These are phyloP conservation scores for Peromyscus nudipes DNA, from an alignment of 2,797 vertebrate genomes.

Conservation along the genomic window DNA sequence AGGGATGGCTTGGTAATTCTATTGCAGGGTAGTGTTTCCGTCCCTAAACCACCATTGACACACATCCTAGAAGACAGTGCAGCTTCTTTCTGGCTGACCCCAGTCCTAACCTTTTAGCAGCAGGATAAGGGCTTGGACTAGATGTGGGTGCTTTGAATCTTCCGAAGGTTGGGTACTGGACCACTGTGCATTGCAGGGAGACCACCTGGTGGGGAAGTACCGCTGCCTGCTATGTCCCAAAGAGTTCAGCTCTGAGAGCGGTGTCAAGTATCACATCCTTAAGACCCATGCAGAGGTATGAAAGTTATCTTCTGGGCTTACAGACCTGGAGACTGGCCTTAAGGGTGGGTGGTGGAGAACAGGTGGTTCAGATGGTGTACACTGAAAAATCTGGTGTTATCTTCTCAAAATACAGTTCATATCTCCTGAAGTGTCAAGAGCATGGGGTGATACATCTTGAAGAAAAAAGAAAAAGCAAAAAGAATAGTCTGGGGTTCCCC, in stretches of 20 bases:
- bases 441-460: not conserved
- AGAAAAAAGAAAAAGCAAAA: not conserved
- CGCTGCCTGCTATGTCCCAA: constrained; percentile 97
- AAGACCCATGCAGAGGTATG: constrained; percentile 96
- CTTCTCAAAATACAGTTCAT: not conserved
- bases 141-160: not conserved
- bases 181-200: constrained; percentile 90
- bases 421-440: not conserved
- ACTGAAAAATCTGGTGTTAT: not conserved
- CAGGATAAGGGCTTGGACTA: not conserved
- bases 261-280: constrained; percentile 99
- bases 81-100: not conserved
- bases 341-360: not conserved
- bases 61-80: not conserved
- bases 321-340: not conserved
- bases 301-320: not conserved
- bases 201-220: constrained; percentile 96
- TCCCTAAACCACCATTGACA: not conserved
- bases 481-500: not conserved
- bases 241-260: constrained; percentile 98
- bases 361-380: not conserved
- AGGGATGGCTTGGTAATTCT: not conserved
- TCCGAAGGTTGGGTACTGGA: not conserved
- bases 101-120: not conserved
- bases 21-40: not conserved